These are phyloP conservation scores for Coracopsis vasa DNA, from an alignment of 2,113 vertebrate species.

Conservation along the genomic window DNA sequence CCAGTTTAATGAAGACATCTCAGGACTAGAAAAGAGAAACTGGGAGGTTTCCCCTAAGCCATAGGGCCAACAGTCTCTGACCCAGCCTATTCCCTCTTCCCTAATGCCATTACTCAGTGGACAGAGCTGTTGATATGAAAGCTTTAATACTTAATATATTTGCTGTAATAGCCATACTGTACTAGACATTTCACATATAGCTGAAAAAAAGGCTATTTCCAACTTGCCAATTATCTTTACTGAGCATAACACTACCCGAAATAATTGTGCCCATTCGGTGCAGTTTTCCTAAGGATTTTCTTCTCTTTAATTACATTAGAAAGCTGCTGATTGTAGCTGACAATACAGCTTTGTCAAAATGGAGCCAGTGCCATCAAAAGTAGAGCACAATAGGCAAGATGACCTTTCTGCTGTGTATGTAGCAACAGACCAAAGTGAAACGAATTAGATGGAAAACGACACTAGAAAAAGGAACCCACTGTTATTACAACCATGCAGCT, in stretches of 20 bases:
- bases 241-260: neutral
- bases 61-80: neutral
- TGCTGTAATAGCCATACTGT: neutral
- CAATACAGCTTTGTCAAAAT: neutral
- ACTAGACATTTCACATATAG: neutral
- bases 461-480: neutral
- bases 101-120: neutral
- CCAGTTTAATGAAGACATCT: neutral
- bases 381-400: neutral
- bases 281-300: slow-evolving; percentile 1
- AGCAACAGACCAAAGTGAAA: neutral
- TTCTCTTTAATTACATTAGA: neutral
- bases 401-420: neutral
- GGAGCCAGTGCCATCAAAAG: neutral
- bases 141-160: neutral
- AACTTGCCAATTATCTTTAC: slow-evolving; percentile 50
- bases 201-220: neutral
- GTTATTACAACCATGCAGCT: neutral
- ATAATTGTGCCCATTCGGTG: neutral
- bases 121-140: neutral
- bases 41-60: neutral
- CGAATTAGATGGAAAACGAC: neutral
- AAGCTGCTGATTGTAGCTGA: neutral
- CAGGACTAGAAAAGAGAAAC: neutral
- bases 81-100: neutral